Evolutionary conservation across 2,113 vertebrate species (phyloP).

Genomic region (Danionella cerebrum): DNA sequence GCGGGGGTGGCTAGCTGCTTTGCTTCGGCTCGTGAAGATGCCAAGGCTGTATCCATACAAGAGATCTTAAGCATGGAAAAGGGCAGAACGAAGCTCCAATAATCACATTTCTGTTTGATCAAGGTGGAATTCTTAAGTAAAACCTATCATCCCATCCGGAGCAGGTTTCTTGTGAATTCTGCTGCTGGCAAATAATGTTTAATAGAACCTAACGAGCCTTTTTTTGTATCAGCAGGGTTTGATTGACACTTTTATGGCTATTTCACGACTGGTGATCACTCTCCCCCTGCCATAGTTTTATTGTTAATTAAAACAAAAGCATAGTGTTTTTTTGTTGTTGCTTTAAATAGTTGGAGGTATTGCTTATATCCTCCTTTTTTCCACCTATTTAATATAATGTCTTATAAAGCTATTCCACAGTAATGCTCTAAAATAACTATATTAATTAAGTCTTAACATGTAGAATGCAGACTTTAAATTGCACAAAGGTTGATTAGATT

Average conservation of each 20-base stretch:
- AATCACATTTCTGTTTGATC: neutral
- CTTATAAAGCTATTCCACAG: neutral
- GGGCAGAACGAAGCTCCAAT: neutral
- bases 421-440: too few species aligned
- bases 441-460: too few species aligned
- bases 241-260: neutral
- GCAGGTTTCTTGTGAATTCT: too few species aligned
- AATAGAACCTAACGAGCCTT: neutral
- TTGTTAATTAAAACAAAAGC: neutral
- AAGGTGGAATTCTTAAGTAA: neutral
- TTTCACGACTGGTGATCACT: neutral
- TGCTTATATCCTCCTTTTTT: too few species aligned
- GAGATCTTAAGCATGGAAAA: neutral
- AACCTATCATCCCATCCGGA: too few species aligned
- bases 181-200: neutral
- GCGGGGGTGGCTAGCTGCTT: slow-evolving; percentile 15
- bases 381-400: too few species aligned
- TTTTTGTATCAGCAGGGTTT: neutral
- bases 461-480: too few species aligned
- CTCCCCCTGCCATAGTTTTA: too few species aligned
- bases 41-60: neutral
- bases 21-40: neutral
- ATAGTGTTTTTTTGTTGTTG: neutral
- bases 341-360: too few species aligned
- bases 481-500: too few species aligned